phyloP scores from a whole-genome alignment of 1,140 invertebrate genomes.

The Drosophila setifemur region DNA sequence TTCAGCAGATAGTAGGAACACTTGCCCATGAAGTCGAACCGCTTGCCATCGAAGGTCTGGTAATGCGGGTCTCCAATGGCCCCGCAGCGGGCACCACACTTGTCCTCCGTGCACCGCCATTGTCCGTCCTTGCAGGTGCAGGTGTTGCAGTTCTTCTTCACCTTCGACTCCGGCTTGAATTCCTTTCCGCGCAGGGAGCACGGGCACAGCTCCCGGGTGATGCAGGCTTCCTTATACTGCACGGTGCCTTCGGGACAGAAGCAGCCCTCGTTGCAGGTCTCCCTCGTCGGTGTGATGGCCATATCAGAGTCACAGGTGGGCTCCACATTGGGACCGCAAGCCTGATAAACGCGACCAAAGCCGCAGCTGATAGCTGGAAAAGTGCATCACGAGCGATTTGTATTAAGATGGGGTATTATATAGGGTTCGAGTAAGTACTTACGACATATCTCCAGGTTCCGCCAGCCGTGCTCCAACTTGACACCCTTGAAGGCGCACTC shows the following conservation, averaged over 20 bases:
- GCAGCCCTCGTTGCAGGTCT: constrained; percentile 91
- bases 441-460: constrained; percentile 89
- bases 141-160: constrained; percentile 92
- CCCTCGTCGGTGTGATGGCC: constrained; percentile 58
- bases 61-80: constrained; percentile 95
- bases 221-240: constrained; percentile 88
- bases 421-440: too few relatives aligned
- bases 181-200: constrained; percentile 89
- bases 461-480: constrained; percentile 87
- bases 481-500: constrained; percentile 88
- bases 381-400: too few relatives aligned
- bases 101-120: constrained; percentile 90
- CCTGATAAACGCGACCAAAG: constrained; percentile 87
- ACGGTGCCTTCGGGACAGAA: constrained; percentile 91
- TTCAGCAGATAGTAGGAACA: constrained; percentile 93
- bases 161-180: constrained; percentile 88
- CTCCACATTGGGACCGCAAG: constrained; percentile 86
- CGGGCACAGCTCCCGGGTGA: constrained; percentile 88
- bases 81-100: constrained; percentile 89
- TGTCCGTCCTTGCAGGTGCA: constrained; percentile 84
- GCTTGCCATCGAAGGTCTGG: constrained; percentile 92
- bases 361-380: constrained; percentile 86
- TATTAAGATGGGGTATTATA: too few relatives aligned
- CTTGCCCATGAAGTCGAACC: constrained; percentile 94
- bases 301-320: constrained; percentile 83